Evolutionary conservation across 2,888 invertebrate genomes (phyloP).

Genomic region (Atrina japonica): DNA sequence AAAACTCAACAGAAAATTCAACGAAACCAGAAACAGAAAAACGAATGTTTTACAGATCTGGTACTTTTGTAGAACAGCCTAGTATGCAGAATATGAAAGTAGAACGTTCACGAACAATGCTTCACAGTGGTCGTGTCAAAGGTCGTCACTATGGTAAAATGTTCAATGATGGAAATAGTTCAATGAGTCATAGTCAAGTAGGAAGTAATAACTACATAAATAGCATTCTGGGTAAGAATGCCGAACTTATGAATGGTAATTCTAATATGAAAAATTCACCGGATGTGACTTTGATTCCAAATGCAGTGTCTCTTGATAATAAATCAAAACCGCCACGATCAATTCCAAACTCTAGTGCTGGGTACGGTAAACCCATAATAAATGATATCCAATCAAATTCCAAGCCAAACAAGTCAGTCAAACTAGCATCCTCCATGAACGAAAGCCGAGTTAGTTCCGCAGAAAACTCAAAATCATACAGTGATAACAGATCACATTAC

Average conservation of each 20-base stretch:
- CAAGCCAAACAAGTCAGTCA: neutral
- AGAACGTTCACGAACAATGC: constrained; percentile 31
- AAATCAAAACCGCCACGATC: neutral
- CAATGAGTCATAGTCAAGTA: no score
- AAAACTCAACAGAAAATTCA: no score
- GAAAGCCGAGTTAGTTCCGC: neutral
- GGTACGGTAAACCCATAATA: neutral
- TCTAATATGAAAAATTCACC: neutral
- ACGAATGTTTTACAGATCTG: constrained; percentile 31
- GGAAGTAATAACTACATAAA: constrained; percentile 5
- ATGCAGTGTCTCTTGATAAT: constrained; percentile 2
- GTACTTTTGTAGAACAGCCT: constrained; percentile 31
- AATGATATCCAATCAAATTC: neutral
- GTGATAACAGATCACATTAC: neutral
- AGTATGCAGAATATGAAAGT: constrained; percentile 19
- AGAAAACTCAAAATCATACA: neutral
- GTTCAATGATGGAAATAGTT: no score
- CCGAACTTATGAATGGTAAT: neutral
- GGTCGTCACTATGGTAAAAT: no score
- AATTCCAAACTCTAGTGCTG: no score
- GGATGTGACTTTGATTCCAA: constrained; percentile 12
- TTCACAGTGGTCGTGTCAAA: constrained; percentile 12
- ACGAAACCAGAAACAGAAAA: constrained; percentile 18
- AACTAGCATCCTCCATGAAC: constrained; percentile 3
- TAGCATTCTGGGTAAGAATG: constrained; percentile 2